Percentiles rank a stretch among this genome's conserved stretches.
These are phyloP conservation scores for Tetrax tetrax DNA, from an alignment of 2,113 vertebrate species.

Conservation along the genomic window DNA sequence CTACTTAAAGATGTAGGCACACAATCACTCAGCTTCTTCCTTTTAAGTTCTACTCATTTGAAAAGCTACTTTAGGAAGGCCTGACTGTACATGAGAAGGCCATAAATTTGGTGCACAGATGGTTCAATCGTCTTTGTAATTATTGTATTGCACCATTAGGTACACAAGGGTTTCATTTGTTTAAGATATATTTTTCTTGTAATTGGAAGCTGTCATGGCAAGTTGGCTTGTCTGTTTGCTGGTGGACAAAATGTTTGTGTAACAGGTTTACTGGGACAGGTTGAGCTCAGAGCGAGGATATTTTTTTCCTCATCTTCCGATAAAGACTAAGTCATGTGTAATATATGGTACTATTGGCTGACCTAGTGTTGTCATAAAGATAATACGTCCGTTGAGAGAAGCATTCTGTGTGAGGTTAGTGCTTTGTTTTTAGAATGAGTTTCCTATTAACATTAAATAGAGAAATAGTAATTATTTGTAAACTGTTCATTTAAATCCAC, in stretches of 20 bases:
- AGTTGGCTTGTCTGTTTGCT: constrained; percentile 27
- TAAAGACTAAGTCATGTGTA: constrained; percentile 31
- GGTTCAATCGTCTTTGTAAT: constrained; percentile 57
- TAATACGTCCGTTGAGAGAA: neutral
- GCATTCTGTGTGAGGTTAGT: neutral
- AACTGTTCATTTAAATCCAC: constrained; percentile 19
- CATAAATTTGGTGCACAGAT: constrained; percentile 61
- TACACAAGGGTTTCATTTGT: constrained; percentile 65
- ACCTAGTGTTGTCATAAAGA: constrained; percentile 19
- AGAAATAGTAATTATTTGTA: constrained; percentile 49
- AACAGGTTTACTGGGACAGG: constrained; percentile 18
- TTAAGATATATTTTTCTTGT: constrained; percentile 63
- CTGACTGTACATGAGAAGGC: constrained; percentile 30
- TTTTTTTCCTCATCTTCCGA: neutral
- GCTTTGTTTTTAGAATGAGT: constrained; percentile 26
- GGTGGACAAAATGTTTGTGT: constrained; percentile 44
- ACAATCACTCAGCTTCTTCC: neutral
- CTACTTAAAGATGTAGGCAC: neutral
- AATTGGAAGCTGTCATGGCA: constrained; percentile 55
- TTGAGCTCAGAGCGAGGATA: neutral
- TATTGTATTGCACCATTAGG: constrained; percentile 39
- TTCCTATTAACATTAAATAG: constrained; percentile 37
- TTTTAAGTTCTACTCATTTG: constrained; percentile 18
- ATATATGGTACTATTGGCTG: constrained; percentile 17
- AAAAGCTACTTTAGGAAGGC: constrained; percentile 12